Conservation (phyloP, 2,113 vertebrate species). For the Vidua macroura region DNA sequence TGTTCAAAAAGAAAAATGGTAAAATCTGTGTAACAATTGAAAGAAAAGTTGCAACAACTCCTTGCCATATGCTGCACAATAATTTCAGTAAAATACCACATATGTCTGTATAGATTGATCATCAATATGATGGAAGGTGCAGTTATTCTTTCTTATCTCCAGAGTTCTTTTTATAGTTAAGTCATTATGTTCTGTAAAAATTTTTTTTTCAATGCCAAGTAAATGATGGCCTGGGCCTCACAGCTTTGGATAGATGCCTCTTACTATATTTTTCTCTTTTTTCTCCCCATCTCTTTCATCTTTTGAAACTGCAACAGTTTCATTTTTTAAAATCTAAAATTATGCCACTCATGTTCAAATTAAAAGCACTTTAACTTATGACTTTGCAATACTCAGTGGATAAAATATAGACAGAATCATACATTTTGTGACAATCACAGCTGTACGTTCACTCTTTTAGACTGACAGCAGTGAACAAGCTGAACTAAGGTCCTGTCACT, state of each 20-base stretch:
- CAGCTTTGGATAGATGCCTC: not conserved
- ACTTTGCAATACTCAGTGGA: not conserved
- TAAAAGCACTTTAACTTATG: not conserved
- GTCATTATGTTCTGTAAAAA: not conserved
- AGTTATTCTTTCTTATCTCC: not conserved
- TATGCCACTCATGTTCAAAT: not conserved
- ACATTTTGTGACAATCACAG: not conserved
- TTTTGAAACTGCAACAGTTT: not conserved
- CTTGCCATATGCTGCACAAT: not conserved
- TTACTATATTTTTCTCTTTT: not conserved
- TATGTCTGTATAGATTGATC: not conserved
- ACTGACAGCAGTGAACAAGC: not conserved
- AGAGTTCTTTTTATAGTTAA: not conserved
- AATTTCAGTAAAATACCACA: not conserved
- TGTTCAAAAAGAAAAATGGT: not conserved
- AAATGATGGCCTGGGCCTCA: not conserved
- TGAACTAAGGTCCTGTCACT: not conserved
- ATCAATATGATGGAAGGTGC: not conserved
- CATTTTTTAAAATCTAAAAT: slow-evolving; percentile 6
- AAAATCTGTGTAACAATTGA: slow-evolving; percentile 10
- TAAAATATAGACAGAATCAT: not conserved
- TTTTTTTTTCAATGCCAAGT: not conserved
- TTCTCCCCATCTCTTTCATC: not conserved
- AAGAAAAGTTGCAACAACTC: not conserved
- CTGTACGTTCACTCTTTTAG: not conserved